These are phyloP conservation scores for Semnopithecus entellus DNA, from an alignment of 2,113 vertebrate genomes.

Conservation along the genomic window DNA sequence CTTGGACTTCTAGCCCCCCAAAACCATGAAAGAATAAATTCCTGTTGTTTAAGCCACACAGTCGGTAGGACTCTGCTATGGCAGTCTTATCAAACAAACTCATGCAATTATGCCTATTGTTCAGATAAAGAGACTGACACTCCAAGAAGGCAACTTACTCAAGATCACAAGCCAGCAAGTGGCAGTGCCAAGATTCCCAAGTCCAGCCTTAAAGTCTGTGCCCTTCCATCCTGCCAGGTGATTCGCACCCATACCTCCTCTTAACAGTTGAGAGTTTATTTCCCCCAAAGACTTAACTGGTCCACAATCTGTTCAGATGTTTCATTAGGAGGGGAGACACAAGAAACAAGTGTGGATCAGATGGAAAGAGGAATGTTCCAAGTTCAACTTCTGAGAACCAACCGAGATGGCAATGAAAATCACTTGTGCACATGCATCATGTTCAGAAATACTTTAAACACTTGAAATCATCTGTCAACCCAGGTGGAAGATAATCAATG, in stretches of 20 bases:
- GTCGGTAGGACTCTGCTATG: neutral
- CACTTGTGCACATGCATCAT: neutral
- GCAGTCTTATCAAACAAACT: neutral
- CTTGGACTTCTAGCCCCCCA: neutral
- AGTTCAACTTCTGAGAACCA: neutral
- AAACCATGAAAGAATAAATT: neutral
- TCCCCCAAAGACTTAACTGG: neutral
- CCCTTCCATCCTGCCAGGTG: neutral
- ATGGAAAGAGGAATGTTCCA: neutral
- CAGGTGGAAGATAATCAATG: neutral
- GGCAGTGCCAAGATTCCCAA: neutral
- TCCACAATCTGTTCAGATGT: neutral
- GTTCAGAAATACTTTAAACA: slow-evolving; percentile 24
- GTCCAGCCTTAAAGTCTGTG: neutral
- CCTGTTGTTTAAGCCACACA: neutral
- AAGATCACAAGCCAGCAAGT: neutral
- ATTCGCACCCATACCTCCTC: neutral
- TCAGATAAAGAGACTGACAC: neutral
- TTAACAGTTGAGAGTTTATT: neutral
- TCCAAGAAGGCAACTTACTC: neutral
- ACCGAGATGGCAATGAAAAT: neutral
- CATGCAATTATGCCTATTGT: neutral
- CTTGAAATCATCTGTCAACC: neutral
- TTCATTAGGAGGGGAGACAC: neutral
- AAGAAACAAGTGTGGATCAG: neutral